phyloP scores from a whole-genome alignment of 2,113 vertebrate genomes.

The Corydoras sp. region DNA sequence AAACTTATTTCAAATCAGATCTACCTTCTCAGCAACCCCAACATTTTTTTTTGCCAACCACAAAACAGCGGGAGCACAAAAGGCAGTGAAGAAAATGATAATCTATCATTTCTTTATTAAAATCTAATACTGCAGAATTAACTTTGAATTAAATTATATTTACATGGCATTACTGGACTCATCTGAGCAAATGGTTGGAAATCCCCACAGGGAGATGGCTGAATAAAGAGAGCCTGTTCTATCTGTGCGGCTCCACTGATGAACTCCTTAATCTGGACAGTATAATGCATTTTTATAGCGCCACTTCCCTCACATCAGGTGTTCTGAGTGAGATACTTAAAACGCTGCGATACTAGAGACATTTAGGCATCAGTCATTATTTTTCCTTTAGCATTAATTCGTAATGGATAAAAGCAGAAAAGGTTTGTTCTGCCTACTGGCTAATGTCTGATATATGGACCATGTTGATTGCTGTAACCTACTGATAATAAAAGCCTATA shows the following conservation, averaged over 20 bases:
- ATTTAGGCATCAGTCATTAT: conserved; percentile 13
- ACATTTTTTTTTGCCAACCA: not conserved
- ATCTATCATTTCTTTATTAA: conserved; percentile 74
- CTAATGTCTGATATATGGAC: conserved; percentile 37
- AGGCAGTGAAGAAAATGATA: conserved; percentile 63
- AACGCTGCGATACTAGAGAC: conserved; percentile 24
- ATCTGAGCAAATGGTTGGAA: conserved; percentile 70
- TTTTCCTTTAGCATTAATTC: conserved; percentile 35
- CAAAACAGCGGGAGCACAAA: conserved; percentile 59
- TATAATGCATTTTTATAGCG: conserved; percentile 15
- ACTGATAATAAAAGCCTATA: conserved; percentile 38
- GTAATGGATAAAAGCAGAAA: conserved; percentile 36
- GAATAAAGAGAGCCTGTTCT: conserved; percentile 43
- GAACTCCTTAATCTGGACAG: conserved; percentile 33
- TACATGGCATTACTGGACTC: conserved; percentile 70
- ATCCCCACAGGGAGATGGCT: conserved; percentile 63
- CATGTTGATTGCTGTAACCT: conserved; percentile 41
- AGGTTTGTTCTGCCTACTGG: conserved; percentile 26
- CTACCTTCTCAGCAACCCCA: too few relatives aligned
- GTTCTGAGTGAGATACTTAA: conserved; percentile 6
- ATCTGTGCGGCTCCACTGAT: conserved; percentile 33
- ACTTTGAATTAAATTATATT: conserved; percentile 75
- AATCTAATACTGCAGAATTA: conserved; percentile 71
- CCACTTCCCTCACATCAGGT: conserved; percentile 1
- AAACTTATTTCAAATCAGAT: too few relatives aligned